Base-by-base conservation (phyloP, 2,113 vertebrate species). In the Vicugna pacos region DNA sequence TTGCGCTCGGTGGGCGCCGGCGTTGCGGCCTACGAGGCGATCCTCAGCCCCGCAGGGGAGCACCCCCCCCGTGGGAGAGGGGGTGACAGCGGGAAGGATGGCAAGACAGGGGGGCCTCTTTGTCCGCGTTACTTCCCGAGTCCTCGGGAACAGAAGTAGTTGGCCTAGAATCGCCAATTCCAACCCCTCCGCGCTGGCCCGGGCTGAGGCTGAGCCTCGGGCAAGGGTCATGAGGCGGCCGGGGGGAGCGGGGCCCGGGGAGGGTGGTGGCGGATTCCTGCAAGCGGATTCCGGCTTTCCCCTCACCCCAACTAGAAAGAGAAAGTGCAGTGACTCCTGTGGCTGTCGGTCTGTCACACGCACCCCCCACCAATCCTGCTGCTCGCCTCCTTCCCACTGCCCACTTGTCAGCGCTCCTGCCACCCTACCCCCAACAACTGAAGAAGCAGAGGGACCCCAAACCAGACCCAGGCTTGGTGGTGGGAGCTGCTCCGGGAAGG, bases 11-110 rank as follows among this genome's bases (percentile, higher is more conserved):
- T 7, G 20, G 22, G 15, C 48, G 4, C 38, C 0, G 9, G 22
- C 2, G 46, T 13, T 13, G 54, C 19, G 48, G 60, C 73, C 42
- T 17, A 3, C 9, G 38, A 46, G 54, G 70, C 32, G 24, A 22
- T 30, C 65, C 24, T n/a, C 8, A 7, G 42, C 24, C 52, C 10
- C 32, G 24, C 56, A 75, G 75, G 91, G 69, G 95, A 96, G 82
- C 72, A 42, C 38, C 4, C 38, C 38, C 56, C 14, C 9, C n/a
- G 14, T 15, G 3, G 32, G 12, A 4, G 35, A 8, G 67, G n/a
- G 48, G 48, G 48, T 1, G 54, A 24, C 54, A 0, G 60, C 13
- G 6, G 75, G 35, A 56, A 91, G 8, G 14, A 8, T 2, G 54
- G 58, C 32, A 11, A 35, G n/a, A 15, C 15, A 8, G 13, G 19